Conservation (phyloP, 2,113 vertebrate genomes). For the Siphamia tubifer region DNA sequence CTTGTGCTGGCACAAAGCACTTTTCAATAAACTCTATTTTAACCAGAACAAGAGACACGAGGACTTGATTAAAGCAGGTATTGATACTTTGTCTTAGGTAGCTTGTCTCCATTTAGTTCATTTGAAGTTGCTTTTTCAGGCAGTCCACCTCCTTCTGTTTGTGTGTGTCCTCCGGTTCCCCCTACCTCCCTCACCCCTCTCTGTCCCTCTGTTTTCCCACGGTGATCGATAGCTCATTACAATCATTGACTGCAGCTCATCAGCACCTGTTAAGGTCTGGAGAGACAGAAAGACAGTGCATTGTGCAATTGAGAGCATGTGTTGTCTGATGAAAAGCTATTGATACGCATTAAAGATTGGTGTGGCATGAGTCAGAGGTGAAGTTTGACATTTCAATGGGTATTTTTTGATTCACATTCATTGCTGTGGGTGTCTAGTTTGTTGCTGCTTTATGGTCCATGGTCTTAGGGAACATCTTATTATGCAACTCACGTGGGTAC, state of each 20-base stretch:
- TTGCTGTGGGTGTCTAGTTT: constrained; percentile 47
- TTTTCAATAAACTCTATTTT: constrained; percentile 29
- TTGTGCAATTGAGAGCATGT: constrained; percentile 3
- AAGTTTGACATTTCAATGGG: constrained; percentile 38
- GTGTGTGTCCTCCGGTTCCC: constrained; percentile 67
- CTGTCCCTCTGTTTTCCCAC: constrained; percentile 79
- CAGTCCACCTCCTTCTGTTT: constrained; percentile 38
- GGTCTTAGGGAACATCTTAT: constrained; percentile 74
- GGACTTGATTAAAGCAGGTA: constrained; percentile 70
- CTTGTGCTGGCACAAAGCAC: constrained; percentile 1
- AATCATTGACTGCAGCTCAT: constrained; percentile 80
- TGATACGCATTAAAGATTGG: constrained; percentile 30
- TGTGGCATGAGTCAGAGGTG: constrained; percentile 24
- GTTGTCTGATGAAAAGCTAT: constrained; percentile 13
- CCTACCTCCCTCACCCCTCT: constrained; percentile 65
- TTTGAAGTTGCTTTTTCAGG: constrained; percentile 48
- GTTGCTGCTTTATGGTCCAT: constrained; percentile 52
- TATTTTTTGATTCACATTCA: constrained; percentile 48
- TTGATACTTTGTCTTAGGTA: constrained; percentile 60
- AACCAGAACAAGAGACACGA: constrained; percentile 52
- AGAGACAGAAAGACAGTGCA: constrained; percentile 62
- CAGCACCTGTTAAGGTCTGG: constrained; percentile 77
- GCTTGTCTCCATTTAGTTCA: constrained; percentile 65
- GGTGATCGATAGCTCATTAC: constrained; percentile 82
- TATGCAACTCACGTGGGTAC: constrained; percentile 79